phyloP scores from a whole-genome alignment of 2,113 vertebrate genomes.

The Pachyramphus minor region DNA sequence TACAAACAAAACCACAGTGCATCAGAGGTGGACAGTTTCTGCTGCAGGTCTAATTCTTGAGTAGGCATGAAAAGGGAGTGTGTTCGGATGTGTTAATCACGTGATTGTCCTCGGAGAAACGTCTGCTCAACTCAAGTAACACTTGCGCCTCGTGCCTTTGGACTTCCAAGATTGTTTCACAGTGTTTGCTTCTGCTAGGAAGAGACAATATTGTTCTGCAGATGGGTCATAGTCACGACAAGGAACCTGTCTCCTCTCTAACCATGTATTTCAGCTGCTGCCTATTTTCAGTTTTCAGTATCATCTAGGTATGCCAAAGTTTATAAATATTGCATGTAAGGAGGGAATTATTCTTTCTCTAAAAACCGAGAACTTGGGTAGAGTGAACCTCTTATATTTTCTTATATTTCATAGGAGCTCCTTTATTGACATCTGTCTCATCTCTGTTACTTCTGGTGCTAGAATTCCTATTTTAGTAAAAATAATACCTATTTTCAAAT shows the following conservation, averaged over 20 bases:
- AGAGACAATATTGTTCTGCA: neutral
- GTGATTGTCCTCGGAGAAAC: neutral
- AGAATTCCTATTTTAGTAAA: neutral
- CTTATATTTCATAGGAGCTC: neutral
- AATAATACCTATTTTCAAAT: neutral
- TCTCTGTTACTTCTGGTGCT: neutral
- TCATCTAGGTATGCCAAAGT: neutral
- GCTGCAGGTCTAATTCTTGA: neutral
- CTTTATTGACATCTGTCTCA: neutral
- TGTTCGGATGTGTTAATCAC: neutral
- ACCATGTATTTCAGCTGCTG: neutral
- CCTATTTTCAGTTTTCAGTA: neutral
- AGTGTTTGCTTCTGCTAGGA: neutral
- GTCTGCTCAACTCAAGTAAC: neutral
- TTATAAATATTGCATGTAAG: neutral
- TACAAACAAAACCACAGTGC: neutral
- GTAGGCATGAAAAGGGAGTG: neutral
- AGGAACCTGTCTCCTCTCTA: neutral
- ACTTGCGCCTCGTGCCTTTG: neutral
- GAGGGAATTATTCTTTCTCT: neutral
- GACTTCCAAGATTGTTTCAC: neutral
- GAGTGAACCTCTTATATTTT: neutral
- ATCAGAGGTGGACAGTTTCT: neutral
- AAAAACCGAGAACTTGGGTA: neutral
- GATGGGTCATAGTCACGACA: neutral